Base-by-base conservation (phyloP, 2,888 invertebrate genomes). In the Lithosia quadra region DNA sequence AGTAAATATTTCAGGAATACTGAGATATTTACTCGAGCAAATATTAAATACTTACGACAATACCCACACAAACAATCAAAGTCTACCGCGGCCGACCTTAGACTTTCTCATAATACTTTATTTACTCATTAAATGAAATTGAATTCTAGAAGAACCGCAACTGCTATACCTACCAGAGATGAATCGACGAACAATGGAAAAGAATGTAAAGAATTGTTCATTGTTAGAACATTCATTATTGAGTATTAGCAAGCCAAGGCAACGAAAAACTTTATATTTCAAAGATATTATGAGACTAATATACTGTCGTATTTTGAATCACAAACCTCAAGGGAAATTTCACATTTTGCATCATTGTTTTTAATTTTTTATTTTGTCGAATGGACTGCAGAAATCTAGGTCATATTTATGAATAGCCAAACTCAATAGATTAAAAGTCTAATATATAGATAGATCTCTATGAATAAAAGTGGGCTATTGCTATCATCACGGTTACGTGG, bases 111-210 rank as follows among this genome's bases (percentile, higher is more conserved):
- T 65, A 73, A 64, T 62, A 39, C 63, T 72, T 73, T 74, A 72
- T 81, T 74, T 75, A 74, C 71, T 76, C 72, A 62, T 73, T 74
- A 71, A 21, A 66, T 64, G 56, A 74, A 76, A 81, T 79, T 78
- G 72, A 76, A 76, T 77, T 80, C 73, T 71, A 59, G 69, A 61
- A 61, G 58, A 71, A 69, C 72, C 65, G 34, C 71, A 72, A 67
- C 63, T 69, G 69, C 64, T 68, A 43, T 21, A 2, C n/a, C n/a
- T 36, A 21, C 15, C 18, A 28, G 33, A 9, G 56, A 56, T 28
- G 53, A 59, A 58, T 15, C 36, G 55, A 56, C 11, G 33, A 53
- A 60, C 53, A 59, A 56, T 21, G 21, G 15, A 0, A 57, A 36
- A 55, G 34, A 66, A 61, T 66, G 33, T 4, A 18, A 8, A 33